Percentiles rank a stretch among this genome's conserved stretches.
phyloP scores from a whole-genome alignment of 2,888 invertebrate species.

The Glomeris marginata region DNA sequence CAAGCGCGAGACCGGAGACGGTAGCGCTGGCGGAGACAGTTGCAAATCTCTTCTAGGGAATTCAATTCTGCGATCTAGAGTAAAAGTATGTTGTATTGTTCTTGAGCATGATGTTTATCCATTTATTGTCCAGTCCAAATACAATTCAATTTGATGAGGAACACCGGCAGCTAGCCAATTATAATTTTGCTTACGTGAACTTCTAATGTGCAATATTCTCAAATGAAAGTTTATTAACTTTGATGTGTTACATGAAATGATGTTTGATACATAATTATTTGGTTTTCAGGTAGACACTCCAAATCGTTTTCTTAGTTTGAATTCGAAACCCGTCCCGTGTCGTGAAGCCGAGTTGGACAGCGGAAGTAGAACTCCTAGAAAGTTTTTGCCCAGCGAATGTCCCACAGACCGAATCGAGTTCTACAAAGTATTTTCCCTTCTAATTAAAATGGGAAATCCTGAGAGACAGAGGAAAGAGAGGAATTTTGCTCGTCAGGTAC shows the following conservation, averaged over 20 bases:
- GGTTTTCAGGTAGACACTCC: slow-evolving; percentile 5
- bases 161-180: no score
- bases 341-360: not conserved
- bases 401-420: slow-evolving; percentile 40
- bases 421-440: slow-evolving; percentile 55
- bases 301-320: slow-evolving; percentile 11
- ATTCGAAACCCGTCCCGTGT: slow-evolving; percentile 9
- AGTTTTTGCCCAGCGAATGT: slow-evolving; percentile 2
- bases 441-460: slow-evolving; percentile 47
- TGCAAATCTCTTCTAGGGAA: no score
- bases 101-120: no score
- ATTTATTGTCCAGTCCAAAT: no score
- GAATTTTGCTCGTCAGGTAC: slow-evolving; percentile 10
- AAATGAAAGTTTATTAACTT: no score
- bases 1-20: not conserved
- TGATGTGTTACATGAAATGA: no score
- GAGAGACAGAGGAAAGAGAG: slow-evolving; percentile 26
- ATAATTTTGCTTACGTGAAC: no score
- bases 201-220: no score
- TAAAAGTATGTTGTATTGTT: no score
- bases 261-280: not conserved
- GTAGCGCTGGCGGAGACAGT: no score
- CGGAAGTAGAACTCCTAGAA: not conserved
- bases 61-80: no score
- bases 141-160: no score